Conservation (phyloP, 2,113 vertebrate species). For the Dipodomys stephensi region DNA sequence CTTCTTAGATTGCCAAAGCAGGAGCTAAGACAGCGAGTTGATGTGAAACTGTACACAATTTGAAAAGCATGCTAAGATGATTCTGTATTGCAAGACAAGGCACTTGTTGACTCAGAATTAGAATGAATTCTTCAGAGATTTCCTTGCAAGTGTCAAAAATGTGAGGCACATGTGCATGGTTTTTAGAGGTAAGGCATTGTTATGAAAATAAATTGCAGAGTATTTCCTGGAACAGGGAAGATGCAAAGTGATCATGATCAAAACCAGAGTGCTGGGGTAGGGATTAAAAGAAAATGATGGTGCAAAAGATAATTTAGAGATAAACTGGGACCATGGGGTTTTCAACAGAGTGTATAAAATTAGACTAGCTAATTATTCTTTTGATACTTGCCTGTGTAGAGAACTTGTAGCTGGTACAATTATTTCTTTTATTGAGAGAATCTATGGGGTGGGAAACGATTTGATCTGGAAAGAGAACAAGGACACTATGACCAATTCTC, state of each 20-base stretch:
- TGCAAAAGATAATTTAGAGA: background rate
- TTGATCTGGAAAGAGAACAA: conserved; percentile 37
- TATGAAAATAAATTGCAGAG: background rate
- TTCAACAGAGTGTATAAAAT: background rate
- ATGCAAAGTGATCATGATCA: background rate
- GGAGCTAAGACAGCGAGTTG: background rate
- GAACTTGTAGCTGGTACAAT: background rate
- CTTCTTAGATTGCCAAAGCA: background rate
- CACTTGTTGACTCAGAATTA: background rate
- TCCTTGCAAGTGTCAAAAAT: background rate
- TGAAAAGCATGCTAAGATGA: background rate
- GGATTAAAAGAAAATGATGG: background rate
- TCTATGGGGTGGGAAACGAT: conserved; percentile 46
- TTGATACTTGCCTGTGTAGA: conserved; percentile 26
- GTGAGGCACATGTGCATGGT: background rate
- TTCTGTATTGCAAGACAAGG: no score
- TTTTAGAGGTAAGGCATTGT: background rate
- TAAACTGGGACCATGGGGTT: background rate
- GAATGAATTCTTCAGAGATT: background rate
- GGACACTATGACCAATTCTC: background rate
- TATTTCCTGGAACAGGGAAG: background rate
- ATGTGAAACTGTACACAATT: background rate
- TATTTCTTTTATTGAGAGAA: conserved; percentile 54
- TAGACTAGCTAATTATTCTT: background rate
- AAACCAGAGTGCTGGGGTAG: background rate